Conservation (phyloP, 1,140 invertebrate species). For the Colletes latitarsis region DNA sequence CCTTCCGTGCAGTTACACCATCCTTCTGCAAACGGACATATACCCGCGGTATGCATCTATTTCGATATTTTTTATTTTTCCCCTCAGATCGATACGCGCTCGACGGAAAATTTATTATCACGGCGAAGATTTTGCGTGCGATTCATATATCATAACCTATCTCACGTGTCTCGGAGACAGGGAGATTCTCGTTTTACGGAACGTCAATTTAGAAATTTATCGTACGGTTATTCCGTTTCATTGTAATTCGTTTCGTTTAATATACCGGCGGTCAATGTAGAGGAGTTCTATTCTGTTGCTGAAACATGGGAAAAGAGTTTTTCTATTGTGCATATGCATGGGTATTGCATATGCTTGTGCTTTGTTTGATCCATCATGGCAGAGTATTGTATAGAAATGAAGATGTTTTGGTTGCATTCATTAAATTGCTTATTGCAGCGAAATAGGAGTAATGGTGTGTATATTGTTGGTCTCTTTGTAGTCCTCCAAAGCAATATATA, state of each 20-base stretch:
- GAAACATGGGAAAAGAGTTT: background rate
- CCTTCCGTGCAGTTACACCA: conserved; percentile 80
- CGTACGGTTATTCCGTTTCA: background rate
- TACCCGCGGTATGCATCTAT: conserved; percentile 73
- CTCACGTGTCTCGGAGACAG: background rate
- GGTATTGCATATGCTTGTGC: conserved; percentile 44
- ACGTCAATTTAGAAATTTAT: background rate
- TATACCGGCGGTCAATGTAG: background rate
- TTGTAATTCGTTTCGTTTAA: background rate
- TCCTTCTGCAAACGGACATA: conserved; percentile 78
- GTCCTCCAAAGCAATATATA: background rate
- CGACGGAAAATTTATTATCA: background rate
- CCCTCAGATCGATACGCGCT: background rate
- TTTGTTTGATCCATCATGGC: conserved; percentile 50
- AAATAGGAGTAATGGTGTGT: conserved; percentile 5
- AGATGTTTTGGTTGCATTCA: conserved; percentile 26
- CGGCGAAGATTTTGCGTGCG: background rate
- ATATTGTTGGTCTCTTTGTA: background rate
- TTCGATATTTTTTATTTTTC: conserved; percentile 7
- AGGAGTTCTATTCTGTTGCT: background rate
- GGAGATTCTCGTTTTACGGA: background rate
- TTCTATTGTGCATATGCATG: conserved; percentile 12
- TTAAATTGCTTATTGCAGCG: background rate
- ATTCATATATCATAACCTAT: conserved; percentile 56
- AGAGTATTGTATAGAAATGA: conserved; percentile 20